A percentile compares a stretch with the other conserved stretches of the same genome.
Conservation (phyloP, 2,113 vertebrate species). For the Origma solitaria region DNA sequence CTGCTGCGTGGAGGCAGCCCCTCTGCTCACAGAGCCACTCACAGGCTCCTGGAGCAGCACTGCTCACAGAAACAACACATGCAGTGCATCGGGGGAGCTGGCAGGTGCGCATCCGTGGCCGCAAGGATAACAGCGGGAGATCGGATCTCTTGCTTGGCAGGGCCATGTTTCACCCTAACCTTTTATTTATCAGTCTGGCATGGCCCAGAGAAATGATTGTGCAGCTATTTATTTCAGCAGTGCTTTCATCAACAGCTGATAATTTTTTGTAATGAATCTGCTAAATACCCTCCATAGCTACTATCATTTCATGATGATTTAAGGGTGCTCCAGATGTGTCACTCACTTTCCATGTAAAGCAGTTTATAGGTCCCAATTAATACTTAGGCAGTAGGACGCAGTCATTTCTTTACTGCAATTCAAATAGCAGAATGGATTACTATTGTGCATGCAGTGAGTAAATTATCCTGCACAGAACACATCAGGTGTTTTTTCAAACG, state of each 20-base stretch:
- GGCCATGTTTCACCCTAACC: conserved; percentile 1
- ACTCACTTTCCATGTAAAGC: neutral
- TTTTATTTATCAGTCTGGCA: conserved; percentile 20
- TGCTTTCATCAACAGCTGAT: neutral
- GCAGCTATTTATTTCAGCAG: neutral
- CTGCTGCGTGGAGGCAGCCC: conserved; percentile 34
- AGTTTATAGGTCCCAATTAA: neutral
- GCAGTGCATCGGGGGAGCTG: neutral
- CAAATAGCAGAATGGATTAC: neutral
- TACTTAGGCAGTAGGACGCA: neutral
- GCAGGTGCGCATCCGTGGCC: conserved; percentile 53
- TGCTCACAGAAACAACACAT: neutral
- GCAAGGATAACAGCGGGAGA: neutral
- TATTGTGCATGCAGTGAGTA: neutral
- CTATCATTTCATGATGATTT: neutral
- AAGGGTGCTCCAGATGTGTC: neutral
- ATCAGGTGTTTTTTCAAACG: neutral
- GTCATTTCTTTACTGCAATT: neutral
- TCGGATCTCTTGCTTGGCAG: neutral
- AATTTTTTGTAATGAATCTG: neutral
- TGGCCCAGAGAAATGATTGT: neutral
- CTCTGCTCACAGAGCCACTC: neutral
- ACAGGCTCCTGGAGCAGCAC: conserved; percentile 7
- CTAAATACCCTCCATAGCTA: neutral
- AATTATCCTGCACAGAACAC: neutral